Conservation (phyloP, 2,797 vertebrate genomes). For the Sebastes melanostomus region DNA sequence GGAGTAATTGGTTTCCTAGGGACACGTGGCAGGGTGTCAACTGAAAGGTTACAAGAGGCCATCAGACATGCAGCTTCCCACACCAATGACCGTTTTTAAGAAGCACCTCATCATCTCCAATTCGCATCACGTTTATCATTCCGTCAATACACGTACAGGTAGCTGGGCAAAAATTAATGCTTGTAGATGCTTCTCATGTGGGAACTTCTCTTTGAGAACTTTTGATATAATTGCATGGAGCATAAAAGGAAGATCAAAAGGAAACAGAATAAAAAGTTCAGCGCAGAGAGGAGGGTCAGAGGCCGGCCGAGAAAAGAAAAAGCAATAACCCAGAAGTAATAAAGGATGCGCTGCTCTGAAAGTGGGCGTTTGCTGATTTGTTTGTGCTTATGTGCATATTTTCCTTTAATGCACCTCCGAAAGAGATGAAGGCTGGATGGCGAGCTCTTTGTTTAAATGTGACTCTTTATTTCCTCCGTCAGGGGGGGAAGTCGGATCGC, state of each 20-base stretch:
- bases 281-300: constrained; percentile 25
- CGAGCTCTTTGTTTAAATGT: constrained; percentile 59
- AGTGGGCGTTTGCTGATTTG: constrained; percentile 41
- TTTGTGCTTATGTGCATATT: constrained; percentile 7
- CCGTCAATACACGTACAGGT: constrained; percentile 25
- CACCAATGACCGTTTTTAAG: constrained; percentile 51
- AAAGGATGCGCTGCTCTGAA: constrained; percentile 46
- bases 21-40: constrained; percentile 68
- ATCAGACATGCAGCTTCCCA: constrained; percentile 48
- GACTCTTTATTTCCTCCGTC: constrained; percentile 69
- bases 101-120: constrained; percentile 56
- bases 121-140: constrained; percentile 63
- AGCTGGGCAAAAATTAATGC: constrained; percentile 3
- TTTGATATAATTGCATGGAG: constrained; percentile 24
- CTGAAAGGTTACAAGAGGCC: constrained; percentile 65
- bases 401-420: constrained; percentile 45
- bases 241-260: constrained; percentile 46
- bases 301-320: constrained; percentile 23
- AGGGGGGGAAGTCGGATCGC: constrained; percentile 46
- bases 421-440: constrained; percentile 52
- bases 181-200: not conserved
- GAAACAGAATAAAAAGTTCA: constrained; percentile 28
- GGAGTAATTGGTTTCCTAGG: constrained; percentile 83
- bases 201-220: constrained; percentile 22
- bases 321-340: constrained; percentile 67